These are phyloP conservation scores for Odontomachus brunneus DNA, from an alignment of 1,140 invertebrate genomes.

Conservation along the genomic window DNA sequence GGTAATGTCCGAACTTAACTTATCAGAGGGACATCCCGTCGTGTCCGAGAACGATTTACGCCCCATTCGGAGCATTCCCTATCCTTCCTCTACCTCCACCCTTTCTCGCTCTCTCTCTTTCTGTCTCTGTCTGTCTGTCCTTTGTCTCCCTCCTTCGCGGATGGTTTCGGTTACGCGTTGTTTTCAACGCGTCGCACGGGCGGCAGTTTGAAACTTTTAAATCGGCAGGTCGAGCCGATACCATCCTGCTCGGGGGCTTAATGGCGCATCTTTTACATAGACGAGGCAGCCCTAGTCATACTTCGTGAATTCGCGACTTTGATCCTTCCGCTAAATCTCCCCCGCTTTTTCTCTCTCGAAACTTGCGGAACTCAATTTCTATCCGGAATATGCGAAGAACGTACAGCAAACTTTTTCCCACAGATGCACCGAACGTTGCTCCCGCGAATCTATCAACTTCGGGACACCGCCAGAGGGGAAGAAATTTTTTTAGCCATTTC, in stretches of 20 bases:
- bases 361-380: conserved; percentile 67
- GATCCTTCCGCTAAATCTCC: conserved; percentile 56
- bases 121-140: too few species aligned
- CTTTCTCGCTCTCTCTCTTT: too few species aligned
- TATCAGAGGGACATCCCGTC: conserved; percentile 15
- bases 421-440: conserved; percentile 4
- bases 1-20: background rate
- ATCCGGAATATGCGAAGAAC: conserved; percentile 56
- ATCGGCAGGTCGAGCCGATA: conserved; percentile 58
- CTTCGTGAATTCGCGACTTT: conserved; percentile 61
- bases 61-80: background rate
- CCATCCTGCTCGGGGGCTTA: conserved; percentile 44
- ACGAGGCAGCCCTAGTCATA: conserved; percentile 27
- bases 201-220: conserved; percentile 59
- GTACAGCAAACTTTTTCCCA: conserved; percentile 57
- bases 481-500: conserved; percentile 55
- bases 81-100: too few species aligned
- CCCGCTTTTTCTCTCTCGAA: conserved; percentile 28
- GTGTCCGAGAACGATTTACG: background rate
- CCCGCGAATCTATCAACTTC: conserved; percentile 56
- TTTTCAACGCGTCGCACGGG: conserved; percentile 28
- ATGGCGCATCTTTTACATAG: conserved; percentile 63
- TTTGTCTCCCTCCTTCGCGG: too few species aligned
- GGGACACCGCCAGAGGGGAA: background rate
- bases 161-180: conserved; percentile 12